Conservation (phyloP, 2,113 vertebrate genomes). For the Syrmaticus mikado region DNA sequence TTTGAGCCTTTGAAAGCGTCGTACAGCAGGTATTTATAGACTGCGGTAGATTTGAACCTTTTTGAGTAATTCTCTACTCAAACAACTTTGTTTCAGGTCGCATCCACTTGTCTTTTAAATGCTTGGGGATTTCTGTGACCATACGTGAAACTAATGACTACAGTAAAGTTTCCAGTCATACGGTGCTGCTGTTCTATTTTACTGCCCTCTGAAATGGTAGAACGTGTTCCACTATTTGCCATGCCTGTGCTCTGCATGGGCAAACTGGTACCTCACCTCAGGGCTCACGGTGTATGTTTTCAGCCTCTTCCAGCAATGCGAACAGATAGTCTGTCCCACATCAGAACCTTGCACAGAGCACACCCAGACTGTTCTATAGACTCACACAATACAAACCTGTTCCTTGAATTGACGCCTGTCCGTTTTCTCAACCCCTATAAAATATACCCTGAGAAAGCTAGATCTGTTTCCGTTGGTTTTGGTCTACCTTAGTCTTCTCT, state of each 20-base stretch:
- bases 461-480: background rate
- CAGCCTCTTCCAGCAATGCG: background rate
- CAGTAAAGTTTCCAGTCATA: background rate
- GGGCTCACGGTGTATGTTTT: background rate
- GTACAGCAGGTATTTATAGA: rapidly evolving
- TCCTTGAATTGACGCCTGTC: background rate
- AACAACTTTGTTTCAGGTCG: background rate
- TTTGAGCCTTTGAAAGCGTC: background rate
- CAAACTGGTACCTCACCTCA: background rate
- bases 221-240: background rate
- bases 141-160: background rate
- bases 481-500: background rate
- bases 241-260: background rate
- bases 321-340: background rate
- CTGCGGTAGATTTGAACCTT: background rate
- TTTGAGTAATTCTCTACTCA: background rate
- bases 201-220: rapidly evolving
- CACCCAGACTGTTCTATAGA: background rate
- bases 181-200: background rate
- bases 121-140: background rate
- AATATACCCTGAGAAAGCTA: background rate
- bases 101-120: rapidly evolving
- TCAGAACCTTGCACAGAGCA: background rate
- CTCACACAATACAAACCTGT: background rate
- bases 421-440: background rate